A percentile compares a stretch with the other conserved stretches of the same genome.
These are phyloP conservation scores for Caenorhabditis briggsae DNA, from an alignment of 1,140 invertebrate species.

Conservation along the genomic window DNA sequence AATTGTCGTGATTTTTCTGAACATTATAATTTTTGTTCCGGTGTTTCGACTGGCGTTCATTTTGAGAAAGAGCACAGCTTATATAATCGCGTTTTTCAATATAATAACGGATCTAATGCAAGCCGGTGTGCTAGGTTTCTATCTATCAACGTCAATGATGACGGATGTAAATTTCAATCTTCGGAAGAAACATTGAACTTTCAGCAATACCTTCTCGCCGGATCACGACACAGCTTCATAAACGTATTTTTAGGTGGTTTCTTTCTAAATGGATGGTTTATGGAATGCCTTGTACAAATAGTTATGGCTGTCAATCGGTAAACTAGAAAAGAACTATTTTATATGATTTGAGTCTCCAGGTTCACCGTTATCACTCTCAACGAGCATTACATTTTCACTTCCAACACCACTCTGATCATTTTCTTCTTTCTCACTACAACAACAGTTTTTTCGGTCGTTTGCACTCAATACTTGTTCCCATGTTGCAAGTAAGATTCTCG, in stretches of 20 bases:
- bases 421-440: background rate
- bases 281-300: slow-evolving; percentile 3
- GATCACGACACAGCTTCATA: background rate
- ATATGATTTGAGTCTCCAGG: background rate
- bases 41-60: background rate
- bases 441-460: background rate
- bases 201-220: background rate
- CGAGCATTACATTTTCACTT: background rate
- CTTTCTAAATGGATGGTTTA: background rate
- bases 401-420: background rate
- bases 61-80: background rate
- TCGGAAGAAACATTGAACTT: background rate
- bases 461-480: background rate
- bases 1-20: background rate
- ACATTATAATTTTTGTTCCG: background rate
- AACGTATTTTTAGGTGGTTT: background rate
- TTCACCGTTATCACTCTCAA: background rate
- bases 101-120: slow-evolving; percentile 2
- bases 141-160: background rate
- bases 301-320: slow-evolving; percentile 7
- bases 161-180: background rate
- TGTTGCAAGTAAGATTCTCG: background rate
- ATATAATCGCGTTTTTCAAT: slow-evolving; percentile 19
- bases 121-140: background rate
- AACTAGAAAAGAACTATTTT: background rate